Base-by-base conservation (phyloP, 1,140 invertebrate species). In the Sarcophaga peregrina region DNA sequence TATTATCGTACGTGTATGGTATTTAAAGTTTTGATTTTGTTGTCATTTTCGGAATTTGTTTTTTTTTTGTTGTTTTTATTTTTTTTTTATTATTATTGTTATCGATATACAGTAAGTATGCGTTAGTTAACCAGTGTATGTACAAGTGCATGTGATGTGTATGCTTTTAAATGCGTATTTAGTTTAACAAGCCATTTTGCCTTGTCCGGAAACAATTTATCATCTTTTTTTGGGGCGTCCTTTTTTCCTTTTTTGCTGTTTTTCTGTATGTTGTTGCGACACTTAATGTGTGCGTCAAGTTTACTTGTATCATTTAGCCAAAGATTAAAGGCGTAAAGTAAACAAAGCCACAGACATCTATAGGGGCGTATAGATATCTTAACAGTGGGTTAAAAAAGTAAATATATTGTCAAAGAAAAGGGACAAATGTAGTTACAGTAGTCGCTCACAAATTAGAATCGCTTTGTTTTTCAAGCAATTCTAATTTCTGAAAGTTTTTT, bases 241-340 rank as follows among this genome's bases (percentile, higher is more conserved):
- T 37, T 37, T 37, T 37, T 37, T 37, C 25, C 25, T 37, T 37
- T 37, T 37, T 37, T 37, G 25, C 4, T 9, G 50, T 52, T 52
- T 1, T 52, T 52, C 1, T 52, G 17, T 68, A 9, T 17, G 13
- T 62, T 62, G n/a, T 17, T 68, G 62, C 9, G 62, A n/a, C 62
- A 68, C 62, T 50, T 17, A 78, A 78, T n/a, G 50, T 78, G 75
- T 50, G 75, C 10, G 47, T 25, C 50, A 17, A 37, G 47, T 50
- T 78, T 78, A 17, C 9, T 25, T 78, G 75, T 78, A 78, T 78
- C 75, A 15, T 78, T 78, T 78, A 78, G 75, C 75, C 50, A 52
- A 52, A 78, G 75, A 78, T 78, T 78, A 78, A 78, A 78, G 15
- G 50, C 17, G n/a, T 8, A 50, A 78, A 78, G n/a, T n/a, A 78